phyloP scores from a whole-genome alignment of 2,888 invertebrate species.

The Synanthedon formicaeformis region DNA sequence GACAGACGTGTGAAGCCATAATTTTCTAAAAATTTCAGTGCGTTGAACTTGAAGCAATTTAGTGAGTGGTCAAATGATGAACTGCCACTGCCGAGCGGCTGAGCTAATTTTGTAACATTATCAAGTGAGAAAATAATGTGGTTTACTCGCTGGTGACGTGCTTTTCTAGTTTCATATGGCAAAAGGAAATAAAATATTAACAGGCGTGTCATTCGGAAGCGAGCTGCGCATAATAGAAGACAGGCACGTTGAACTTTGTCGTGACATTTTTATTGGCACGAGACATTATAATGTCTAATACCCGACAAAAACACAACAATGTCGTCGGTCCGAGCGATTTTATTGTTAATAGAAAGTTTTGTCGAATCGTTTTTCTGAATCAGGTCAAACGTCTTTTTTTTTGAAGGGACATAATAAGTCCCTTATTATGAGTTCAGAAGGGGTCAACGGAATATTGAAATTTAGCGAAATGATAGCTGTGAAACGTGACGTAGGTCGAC shows the following conservation, averaged over 20 bases:
- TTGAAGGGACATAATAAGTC: constrained; percentile 6
- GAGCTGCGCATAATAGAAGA: not conserved
- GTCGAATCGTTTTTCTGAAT: not conserved
- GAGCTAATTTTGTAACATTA: constrained; percentile 43
- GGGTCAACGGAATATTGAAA: constrained; percentile 30
- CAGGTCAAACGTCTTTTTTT: constrained; percentile 6
- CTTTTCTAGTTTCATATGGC: constrained; percentile 1
- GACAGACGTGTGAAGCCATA: constrained; percentile 61
- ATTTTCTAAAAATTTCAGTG: constrained; percentile 58
- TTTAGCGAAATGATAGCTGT: constrained; percentile 35
- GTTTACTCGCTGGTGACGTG: constrained; percentile 24
- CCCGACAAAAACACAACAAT: constrained; percentile 8
- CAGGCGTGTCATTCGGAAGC: not conserved
- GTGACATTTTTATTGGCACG: constrained; percentile 17
- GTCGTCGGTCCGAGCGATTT: too few relatives aligned
- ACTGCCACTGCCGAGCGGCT: constrained; percentile 33
- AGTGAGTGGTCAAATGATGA: constrained; percentile 45
- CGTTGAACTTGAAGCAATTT: constrained; percentile 61
- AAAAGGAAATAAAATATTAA: not conserved
- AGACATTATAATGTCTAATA: constrained; percentile 9
- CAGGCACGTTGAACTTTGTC: constrained; percentile 11
- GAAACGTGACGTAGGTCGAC: constrained; percentile 40
- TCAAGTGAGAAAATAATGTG: constrained; percentile 41
- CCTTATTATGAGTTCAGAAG: constrained; percentile 1
- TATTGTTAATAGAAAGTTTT: not conserved